phyloP scores from a whole-genome alignment of 2,113 vertebrate species.

The Leucopsar rothschildi region DNA sequence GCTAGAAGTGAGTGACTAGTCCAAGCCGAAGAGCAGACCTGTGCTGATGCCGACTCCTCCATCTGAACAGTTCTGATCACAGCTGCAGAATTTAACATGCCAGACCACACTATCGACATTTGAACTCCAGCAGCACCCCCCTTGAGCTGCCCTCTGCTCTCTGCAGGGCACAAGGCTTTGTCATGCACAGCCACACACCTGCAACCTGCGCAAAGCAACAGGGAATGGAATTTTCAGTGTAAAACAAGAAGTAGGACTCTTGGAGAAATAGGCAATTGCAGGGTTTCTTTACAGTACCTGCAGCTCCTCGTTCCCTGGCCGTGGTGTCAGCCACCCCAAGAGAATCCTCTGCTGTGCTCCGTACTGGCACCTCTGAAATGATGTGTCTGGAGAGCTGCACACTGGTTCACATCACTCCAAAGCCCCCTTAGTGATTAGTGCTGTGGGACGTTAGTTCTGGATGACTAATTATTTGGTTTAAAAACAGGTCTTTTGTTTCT shows the following conservation, averaged over 20 bases:
- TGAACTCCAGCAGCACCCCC: neutral
- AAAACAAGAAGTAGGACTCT: neutral
- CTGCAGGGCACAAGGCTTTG: neutral
- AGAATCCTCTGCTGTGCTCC: neutral
- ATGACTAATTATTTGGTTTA: slow-evolving; percentile 69
- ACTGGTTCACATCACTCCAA: neutral
- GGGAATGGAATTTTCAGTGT: neutral
- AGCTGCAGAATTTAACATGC: neutral
- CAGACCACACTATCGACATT: neutral
- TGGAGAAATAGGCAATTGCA: neutral
- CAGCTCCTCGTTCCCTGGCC: neutral
- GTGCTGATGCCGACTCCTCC: neutral
- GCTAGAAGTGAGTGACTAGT: neutral
- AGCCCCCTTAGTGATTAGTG: slow-evolving; percentile 13
- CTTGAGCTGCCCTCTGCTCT: neutral
- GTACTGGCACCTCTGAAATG: neutral
- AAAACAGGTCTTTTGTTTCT: slow-evolving; percentile 66
- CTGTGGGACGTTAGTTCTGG: slow-evolving; percentile 65
- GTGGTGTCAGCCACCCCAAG: neutral
- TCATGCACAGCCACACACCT: neutral
- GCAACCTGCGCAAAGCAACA: neutral
- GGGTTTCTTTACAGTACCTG: neutral
- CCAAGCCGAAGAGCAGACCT: neutral
- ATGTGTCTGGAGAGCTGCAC: neutral
- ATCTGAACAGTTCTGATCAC: neutral